These are phyloP conservation scores for Aeoliscus strigatus DNA, from an alignment of 2,797 vertebrate species.

Conservation along the genomic window DNA sequence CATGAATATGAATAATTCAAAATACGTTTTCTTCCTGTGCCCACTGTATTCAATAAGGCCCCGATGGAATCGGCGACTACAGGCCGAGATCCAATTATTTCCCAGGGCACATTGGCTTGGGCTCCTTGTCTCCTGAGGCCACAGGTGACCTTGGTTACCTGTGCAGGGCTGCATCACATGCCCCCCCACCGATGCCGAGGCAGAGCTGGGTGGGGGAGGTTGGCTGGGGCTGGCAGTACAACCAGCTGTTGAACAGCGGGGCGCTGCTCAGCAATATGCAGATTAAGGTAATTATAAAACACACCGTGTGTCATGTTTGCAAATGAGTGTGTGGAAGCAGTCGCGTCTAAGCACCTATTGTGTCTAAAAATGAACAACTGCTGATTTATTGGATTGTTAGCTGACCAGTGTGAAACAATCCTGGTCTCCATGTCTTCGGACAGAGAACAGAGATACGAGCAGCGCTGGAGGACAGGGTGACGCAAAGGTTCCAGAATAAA, in stretches of 20 bases:
- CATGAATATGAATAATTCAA: no score
- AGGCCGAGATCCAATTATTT: conserved; percentile 62
- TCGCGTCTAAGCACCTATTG: neutral
- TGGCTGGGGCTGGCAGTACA: conserved; percentile 71
- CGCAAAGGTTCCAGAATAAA: conserved; percentile 68
- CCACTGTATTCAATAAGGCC: conserved; percentile 57
- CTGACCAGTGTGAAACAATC: no score
- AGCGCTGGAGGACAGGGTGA: conserved; percentile 56
- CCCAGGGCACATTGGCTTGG: conserved; percentile 55
- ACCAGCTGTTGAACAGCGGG: conserved; percentile 61
- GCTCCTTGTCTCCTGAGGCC: conserved; percentile 48
- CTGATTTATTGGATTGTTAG: no score
- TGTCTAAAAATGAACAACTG: no score
- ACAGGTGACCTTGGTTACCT: conserved; percentile 70
- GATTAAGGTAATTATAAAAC: conserved; percentile 67
- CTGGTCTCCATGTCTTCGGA: conserved; percentile 11
- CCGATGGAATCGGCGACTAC: conserved; percentile 72
- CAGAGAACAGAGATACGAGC: conserved; percentile 62
- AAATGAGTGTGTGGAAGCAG: neutral
- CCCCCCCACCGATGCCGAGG: conserved; percentile 39
- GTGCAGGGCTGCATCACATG: conserved; percentile 47
- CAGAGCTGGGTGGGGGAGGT: conserved; percentile 57
- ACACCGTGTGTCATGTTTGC: neutral
- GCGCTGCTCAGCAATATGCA: conserved; percentile 64
- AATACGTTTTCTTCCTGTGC: neutral